Conservation (phyloP, 2,797 vertebrate genomes). For the Siniperca obscura region DNA sequence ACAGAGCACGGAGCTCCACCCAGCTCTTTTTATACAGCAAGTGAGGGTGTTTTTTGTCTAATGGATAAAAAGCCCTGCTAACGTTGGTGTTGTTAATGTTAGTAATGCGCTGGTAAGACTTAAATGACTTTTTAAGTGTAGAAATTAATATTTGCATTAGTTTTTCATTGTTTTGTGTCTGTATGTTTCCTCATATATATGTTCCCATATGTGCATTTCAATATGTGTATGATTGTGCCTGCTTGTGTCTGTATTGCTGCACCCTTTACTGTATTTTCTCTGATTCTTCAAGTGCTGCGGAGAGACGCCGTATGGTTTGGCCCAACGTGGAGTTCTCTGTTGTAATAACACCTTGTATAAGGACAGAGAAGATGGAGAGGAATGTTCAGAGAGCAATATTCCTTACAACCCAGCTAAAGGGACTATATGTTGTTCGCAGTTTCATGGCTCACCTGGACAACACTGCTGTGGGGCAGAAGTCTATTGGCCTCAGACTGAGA, state of each 20-base stretch:
- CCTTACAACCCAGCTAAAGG: constrained; percentile 15
- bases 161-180: neutral
- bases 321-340: constrained; percentile 27
- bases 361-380: constrained; percentile 21
- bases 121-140: neutral
- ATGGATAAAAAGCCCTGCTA: neutral
- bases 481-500: constrained; percentile 36
- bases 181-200: neutral
- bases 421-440: constrained; percentile 30
- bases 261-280: constrained; percentile 8
- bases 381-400: constrained; percentile 7
- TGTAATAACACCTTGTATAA: constrained; percentile 16
- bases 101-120: constrained; percentile 20
- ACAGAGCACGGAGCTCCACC: constrained; percentile 49
- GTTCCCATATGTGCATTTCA: neutral
- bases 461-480: constrained; percentile 62
- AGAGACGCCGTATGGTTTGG: neutral
- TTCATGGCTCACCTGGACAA: constrained; percentile 5
- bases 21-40: neutral
- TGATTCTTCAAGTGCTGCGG: constrained; percentile 38
- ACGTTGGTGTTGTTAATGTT: neutral
- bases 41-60: neutral
- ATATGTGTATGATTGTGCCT: neutral
- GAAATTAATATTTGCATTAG: neutral
- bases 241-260: neutral